phyloP scores from a whole-genome alignment of 2,797 vertebrate species.

The Lepilemur ruficaudatus region DNA sequence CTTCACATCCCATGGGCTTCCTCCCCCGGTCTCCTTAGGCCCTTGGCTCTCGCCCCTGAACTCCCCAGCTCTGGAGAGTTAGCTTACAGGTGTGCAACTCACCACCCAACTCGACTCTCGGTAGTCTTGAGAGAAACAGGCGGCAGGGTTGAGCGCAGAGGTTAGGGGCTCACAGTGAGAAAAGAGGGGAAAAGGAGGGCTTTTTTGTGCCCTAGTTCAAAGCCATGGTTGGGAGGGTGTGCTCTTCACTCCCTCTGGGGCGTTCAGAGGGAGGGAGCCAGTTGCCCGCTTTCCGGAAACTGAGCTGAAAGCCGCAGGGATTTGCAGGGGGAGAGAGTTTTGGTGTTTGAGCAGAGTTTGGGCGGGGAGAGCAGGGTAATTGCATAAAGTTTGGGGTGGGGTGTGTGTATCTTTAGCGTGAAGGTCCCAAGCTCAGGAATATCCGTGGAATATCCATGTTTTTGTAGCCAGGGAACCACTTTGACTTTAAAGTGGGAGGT shows the following conservation, averaged over 20 bases:
- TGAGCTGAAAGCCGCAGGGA: neutral
- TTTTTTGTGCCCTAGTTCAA: neutral
- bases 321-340: neutral
- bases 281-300: neutral
- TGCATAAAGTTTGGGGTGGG: neutral
- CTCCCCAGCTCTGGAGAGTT: neutral
- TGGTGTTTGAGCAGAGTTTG: neutral
- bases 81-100: neutral
- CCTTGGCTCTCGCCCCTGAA: neutral
- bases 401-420: neutral
- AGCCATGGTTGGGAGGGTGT: neutral
- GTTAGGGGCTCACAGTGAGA: neutral
- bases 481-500: neutral
- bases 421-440: neutral
- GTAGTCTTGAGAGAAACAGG: neutral
- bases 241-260: neutral
- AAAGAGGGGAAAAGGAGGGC: rapidly evolving
- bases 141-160: neutral
- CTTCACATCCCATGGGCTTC: rapidly evolving
- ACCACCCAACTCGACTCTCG: rapidly evolving
- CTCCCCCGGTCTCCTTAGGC: neutral
- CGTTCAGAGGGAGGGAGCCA: slow-evolving; percentile 22
- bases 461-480: neutral
- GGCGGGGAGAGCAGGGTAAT: neutral
- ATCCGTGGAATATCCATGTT: neutral